Evolutionary conservation across 2,113 vertebrate species (phyloP).

Genomic region (Symphodus melops): DNA sequence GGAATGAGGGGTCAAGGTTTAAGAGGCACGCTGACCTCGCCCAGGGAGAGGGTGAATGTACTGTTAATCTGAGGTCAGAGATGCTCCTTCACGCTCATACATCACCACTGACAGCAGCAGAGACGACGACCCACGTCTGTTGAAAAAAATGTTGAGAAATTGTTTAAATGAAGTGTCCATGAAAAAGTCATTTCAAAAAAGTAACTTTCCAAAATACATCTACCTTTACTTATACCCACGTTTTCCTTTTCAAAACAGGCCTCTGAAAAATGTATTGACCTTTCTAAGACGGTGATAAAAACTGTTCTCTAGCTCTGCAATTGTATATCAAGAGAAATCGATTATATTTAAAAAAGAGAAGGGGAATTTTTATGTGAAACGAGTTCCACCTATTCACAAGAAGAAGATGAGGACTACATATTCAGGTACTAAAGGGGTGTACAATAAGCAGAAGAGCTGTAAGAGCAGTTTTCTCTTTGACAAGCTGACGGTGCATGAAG

Average conservation of each 20-base stretch:
- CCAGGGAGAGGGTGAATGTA: conserved; percentile 77
- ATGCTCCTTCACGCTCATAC: conserved; percentile 61
- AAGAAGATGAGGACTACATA: neutral
- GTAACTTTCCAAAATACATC: too few relatives aligned
- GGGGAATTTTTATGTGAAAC: neutral
- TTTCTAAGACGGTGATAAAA: too few relatives aligned
- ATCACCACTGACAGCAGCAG: conserved; percentile 75
- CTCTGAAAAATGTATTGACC: too few relatives aligned
- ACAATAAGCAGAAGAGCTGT: conserved; percentile 2
- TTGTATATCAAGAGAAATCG: neutral
- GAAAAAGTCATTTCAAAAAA: neutral
- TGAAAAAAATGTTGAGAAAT: too few relatives aligned
- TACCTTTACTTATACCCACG: too few relatives aligned
- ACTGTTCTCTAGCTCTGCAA: too few relatives aligned
- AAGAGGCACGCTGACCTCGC: conserved; percentile 70
- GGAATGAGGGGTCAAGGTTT: conserved; percentile 76
- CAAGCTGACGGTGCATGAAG: conserved; percentile 72
- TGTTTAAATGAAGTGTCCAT: too few relatives aligned
- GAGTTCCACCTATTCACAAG: neutral
- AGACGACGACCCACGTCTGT: conserved; percentile 39
- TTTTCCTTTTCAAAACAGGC: too few relatives aligned
- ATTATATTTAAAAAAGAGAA: neutral
- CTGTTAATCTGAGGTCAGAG: conserved; percentile 82
- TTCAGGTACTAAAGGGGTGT: conserved; percentile 9
- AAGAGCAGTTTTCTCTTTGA: conserved; percentile 52